Conservation (phyloP, 2,113 vertebrate genomes). For the Tragelaphus buxtoni region DNA sequence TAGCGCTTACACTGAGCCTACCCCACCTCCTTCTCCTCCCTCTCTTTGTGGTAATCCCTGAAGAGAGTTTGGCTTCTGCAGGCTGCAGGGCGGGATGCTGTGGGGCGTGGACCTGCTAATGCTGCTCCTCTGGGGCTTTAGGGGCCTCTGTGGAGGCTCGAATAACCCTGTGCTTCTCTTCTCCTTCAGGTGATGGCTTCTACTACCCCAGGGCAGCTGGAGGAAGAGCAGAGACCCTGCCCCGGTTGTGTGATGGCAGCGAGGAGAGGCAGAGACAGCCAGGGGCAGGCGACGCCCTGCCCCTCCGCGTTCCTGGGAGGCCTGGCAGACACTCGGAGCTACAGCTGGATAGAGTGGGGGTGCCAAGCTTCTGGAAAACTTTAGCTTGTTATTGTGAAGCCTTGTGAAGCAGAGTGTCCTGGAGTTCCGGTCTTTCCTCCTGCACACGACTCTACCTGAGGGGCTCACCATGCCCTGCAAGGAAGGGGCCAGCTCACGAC, state of each 20-base stretch:
- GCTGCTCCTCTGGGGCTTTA: no score
- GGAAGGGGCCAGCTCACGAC: neutral
- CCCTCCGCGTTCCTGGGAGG: rapidly evolving
- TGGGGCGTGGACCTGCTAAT: no score
- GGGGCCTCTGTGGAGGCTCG: neutral
- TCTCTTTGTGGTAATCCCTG: no score
- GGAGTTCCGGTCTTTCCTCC: rapidly evolving
- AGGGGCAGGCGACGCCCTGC: neutral
- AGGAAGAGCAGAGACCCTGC: rapidly evolving
- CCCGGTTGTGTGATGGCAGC: neutral
- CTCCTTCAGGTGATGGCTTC: neutral
- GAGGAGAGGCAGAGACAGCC: neutral
- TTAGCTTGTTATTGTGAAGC: neutral
- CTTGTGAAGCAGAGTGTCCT: neutral
- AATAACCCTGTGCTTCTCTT: neutral
- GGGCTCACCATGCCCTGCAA: rapidly evolving
- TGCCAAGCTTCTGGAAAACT: neutral
- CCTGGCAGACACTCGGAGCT: neutral
- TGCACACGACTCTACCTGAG: neutral
- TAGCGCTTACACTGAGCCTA: neutral
- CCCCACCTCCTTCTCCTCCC: neutral
- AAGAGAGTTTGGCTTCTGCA: neutral
- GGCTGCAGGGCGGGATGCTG: neutral
- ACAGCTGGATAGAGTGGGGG: neutral
- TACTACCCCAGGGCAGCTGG: neutral